These are phyloP conservation scores for Papilio machaon DNA, from an alignment of 1,140 invertebrate species.

Conservation along the genomic window DNA sequence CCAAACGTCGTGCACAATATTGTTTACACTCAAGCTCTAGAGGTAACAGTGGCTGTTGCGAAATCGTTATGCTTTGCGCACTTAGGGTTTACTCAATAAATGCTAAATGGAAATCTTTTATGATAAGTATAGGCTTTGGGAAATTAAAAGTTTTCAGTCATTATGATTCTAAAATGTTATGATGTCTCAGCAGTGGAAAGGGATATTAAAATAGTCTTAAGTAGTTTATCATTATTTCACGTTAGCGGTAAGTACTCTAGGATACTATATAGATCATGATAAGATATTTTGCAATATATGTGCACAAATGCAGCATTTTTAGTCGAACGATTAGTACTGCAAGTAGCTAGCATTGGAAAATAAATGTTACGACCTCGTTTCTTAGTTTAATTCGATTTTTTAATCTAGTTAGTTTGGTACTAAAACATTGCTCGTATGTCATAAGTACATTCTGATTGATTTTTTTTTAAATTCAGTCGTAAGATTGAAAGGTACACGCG, in stretches of 20 bases:
- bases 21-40: neutral
- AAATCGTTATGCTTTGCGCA: neutral
- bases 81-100: neutral
- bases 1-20: slow-evolving; percentile 36
- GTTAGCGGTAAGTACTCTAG: neutral
- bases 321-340: slow-evolving; percentile 46
- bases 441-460: slow-evolving; percentile 33
- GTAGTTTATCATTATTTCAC: neutral
- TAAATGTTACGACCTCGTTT: slow-evolving; percentile 66
- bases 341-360: slow-evolving; percentile 61
- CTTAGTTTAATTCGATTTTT: slow-evolving; percentile 62
- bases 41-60: neutral
- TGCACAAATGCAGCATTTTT: slow-evolving; percentile 39
- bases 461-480: slow-evolving; percentile 14
- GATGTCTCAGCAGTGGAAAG: too few species aligned
- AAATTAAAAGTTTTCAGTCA: neutral
- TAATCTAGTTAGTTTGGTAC: slow-evolving; percentile 50
- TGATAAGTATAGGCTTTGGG: neutral
- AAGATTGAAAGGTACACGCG: slow-evolving; percentile 11
- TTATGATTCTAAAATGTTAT: too few species aligned
- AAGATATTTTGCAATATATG: neutral
- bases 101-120: neutral
- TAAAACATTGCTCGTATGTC: slow-evolving; percentile 24
- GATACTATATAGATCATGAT: neutral
- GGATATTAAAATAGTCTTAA: too few species aligned